Conservation (phyloP, 2,113 vertebrate species). For the Chionomys nivalis region DNA sequence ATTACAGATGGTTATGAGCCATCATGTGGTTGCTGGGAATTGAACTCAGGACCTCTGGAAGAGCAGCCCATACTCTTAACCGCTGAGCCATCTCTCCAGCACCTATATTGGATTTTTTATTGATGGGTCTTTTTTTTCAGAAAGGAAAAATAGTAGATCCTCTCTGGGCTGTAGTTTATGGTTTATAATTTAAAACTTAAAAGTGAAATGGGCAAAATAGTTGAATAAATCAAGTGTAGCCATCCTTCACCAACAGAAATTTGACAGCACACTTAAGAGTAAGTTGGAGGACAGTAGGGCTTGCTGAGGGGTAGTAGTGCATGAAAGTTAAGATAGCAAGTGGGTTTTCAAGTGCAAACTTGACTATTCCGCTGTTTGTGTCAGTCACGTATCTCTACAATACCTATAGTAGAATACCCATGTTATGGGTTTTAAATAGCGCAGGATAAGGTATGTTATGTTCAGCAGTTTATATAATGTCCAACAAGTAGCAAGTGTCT, state of each 20-base stretch:
- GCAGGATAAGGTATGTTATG: neutral
- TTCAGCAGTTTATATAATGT: neutral
- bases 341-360: neutral
- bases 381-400: neutral
- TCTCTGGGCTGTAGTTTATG: slow-evolving; percentile 5
- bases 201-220: neutral
- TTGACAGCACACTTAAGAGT: neutral
- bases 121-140: neutral
- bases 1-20: too few species aligned
- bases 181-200: slow-evolving; percentile 34
- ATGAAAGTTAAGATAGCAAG: neutral
- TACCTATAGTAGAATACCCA: neutral
- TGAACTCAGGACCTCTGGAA: too few species aligned
- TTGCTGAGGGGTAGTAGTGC: neutral
- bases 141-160: slow-evolving; percentile 9
- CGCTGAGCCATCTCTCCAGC: too few species aligned
- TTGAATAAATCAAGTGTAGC: slow-evolving; percentile 18
- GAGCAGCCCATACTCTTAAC: too few species aligned
- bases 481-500: slow-evolving; percentile 2
- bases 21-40: too few species aligned
- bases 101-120: slow-evolving; percentile 33
- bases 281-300: neutral
- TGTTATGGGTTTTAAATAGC: neutral
- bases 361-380: neutral
- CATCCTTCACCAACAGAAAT: slow-evolving; percentile 45